Conservation (phyloP, 2,888 invertebrate species). For the Halocaridina rubra region DNA sequence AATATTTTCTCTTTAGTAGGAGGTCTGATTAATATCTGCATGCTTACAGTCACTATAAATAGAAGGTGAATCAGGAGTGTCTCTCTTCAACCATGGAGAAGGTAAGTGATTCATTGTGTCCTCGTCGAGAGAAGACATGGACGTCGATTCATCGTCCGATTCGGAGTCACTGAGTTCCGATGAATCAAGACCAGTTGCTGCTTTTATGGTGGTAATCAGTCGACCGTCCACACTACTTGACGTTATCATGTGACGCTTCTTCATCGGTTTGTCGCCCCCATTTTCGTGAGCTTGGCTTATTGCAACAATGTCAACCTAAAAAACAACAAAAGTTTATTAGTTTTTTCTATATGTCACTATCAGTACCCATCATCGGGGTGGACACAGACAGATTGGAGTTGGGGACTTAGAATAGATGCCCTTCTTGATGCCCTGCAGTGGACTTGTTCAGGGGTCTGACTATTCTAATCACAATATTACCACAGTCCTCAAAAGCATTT, state of each 20-base stretch:
- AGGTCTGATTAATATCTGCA: no score
- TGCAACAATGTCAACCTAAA: slow-evolving; percentile 47
- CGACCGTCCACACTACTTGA: slow-evolving; percentile 60
- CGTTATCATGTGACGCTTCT: slow-evolving; percentile 57
- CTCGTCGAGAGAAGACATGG: slow-evolving; percentile 49
- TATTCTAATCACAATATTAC: no score
- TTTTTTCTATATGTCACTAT: no score
- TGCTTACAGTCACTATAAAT: slow-evolving; percentile 51
- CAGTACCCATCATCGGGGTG: no score
- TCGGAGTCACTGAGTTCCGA: slow-evolving; percentile 55
- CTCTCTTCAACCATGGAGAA: slow-evolving; percentile 55
- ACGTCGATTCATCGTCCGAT: slow-evolving; percentile 49
- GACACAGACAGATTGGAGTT: no score
- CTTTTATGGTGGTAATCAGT: slow-evolving; percentile 58
- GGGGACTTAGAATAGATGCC: no score
- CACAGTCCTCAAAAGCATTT: no score
- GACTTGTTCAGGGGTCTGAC: no score
- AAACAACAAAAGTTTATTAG: no score
- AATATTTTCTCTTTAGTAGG: no score
- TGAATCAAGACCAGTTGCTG: slow-evolving; percentile 26
- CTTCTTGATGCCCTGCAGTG: no score
- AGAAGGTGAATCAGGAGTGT: slow-evolving; percentile 47
- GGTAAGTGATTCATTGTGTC: slow-evolving; percentile 43
- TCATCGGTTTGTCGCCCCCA: slow-evolving; percentile 46
- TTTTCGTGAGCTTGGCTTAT: slow-evolving; percentile 20